phyloP scores from a whole-genome alignment of 92 coral and sea anemone genomes.

The Pocillopora grandis region DNA sequence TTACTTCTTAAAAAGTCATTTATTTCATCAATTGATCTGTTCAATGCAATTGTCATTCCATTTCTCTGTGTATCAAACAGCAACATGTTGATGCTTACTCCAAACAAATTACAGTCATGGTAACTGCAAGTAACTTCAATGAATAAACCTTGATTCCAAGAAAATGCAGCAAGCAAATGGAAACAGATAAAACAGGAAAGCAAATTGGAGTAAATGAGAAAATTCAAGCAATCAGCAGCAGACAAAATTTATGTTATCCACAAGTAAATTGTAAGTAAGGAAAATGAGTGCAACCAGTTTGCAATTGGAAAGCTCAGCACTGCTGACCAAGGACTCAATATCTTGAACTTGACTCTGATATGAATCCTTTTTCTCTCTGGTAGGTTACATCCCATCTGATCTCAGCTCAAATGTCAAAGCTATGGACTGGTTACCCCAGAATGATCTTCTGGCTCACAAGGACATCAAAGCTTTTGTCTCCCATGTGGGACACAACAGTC shows the following conservation, averaged over 20 bases:
- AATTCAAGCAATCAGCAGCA: no score
- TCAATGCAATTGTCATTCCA: no score
- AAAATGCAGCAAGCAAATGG: no score
- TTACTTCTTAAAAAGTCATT: neutral
- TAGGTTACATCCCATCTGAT: slow-evolving; percentile 58
- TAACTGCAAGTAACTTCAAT: no score
- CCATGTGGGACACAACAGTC: slow-evolving; percentile 71
- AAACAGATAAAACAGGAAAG: no score
- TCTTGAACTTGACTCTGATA: neutral
- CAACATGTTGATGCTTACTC: no score
- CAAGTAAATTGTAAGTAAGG: no score
- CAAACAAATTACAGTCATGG: no score
- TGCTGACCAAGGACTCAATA: neutral
- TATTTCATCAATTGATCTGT: neutral
- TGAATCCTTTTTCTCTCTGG: neutral
- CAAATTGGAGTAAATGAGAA: no score
- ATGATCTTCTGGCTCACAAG: slow-evolving; percentile 58
- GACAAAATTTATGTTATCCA: no score
- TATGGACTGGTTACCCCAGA: slow-evolving; percentile 66
- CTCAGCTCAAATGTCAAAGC: slow-evolving; percentile 49
- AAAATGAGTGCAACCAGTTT: neutral
- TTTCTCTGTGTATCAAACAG: no score
- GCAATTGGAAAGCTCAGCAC: neutral
- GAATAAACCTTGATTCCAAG: no score
- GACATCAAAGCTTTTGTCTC: slow-evolving; percentile 60